Percentiles rank a stretch among this genome's conserved stretches.
phyloP scores from a whole-genome alignment of 2,888 invertebrate genomes.

The Anarsia innoxiella region DNA sequence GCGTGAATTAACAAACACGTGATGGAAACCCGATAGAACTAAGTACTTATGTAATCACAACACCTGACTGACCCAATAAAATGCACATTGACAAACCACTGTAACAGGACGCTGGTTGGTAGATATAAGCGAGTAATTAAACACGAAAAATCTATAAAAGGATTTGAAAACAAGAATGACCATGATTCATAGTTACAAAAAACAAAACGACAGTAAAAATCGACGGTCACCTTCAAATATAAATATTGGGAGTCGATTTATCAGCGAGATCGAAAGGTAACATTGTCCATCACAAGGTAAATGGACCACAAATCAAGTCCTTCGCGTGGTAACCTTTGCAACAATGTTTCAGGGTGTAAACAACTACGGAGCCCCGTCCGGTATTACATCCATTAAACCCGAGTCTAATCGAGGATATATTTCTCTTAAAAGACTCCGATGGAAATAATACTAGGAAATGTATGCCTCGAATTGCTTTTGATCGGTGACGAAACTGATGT shows the following conservation, averaged over 20 bases:
- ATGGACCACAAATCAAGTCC: conserved; percentile 35
- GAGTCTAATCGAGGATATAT: not conserved
- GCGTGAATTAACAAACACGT: conserved; percentile 31
- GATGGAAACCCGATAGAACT: conserved; percentile 36
- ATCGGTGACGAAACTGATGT: conserved; percentile 47
- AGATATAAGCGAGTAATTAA: no score
- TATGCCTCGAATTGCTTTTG: conserved; percentile 35
- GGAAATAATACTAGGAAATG: no score
- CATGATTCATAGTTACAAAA: conserved; percentile 7
- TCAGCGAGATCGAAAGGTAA: conserved; percentile 27
- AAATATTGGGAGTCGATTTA: conserved; percentile 22
- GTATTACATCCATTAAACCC: conserved; percentile 8
- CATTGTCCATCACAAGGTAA: conserved; percentile 38
- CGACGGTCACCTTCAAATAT: conserved; percentile 14
- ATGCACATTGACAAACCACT: conserved; percentile 1
- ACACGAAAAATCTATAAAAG: not conserved
- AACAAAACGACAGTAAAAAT: conserved; percentile 9
- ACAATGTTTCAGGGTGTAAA: conserved; percentile 27
- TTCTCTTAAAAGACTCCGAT: not conserved
- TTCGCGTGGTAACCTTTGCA: conserved; percentile 31
- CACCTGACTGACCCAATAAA: conserved; percentile 35
- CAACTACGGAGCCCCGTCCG: conserved; percentile 20
- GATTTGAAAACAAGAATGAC: conserved; percentile 1
- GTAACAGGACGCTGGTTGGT: not conserved
- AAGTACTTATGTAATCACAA: conserved; percentile 33